Evolutionary conservation across 2,797 vertebrate genomes (phyloP).

Genomic region (Acanthis flammea): DNA sequence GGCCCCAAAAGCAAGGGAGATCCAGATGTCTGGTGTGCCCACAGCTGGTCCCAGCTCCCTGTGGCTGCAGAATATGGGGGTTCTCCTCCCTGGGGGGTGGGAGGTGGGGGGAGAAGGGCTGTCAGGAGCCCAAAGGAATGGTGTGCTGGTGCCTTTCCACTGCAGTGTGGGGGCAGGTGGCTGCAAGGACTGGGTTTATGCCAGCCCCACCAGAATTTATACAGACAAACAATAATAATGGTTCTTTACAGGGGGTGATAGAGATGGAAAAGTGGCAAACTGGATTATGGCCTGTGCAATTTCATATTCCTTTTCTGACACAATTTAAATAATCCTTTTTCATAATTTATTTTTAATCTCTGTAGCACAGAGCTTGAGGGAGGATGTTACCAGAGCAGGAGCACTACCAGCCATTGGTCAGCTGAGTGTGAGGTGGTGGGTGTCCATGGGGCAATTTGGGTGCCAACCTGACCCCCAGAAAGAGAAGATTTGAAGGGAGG

Average conservation of each 20-base stretch:
- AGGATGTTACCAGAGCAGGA: not conserved
- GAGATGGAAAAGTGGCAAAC: not conserved
- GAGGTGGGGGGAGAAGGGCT: too few species aligned
- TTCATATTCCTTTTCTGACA: not conserved
- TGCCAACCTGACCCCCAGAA: not conserved
- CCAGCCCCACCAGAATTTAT: not conserved
- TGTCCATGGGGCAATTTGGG: not conserved
- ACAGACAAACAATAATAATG: not conserved
- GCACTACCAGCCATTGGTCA: not conserved
- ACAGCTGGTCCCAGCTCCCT: not conserved
- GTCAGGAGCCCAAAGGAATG: not conserved
- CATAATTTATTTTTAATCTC: not conserved
- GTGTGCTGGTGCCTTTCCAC: not conserved
- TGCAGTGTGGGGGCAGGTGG: not conserved
- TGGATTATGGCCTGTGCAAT: not conserved
- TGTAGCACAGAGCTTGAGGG: not conserved
- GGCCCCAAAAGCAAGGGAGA: not conserved
- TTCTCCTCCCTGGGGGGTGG: not conserved
- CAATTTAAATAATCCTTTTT: not conserved
- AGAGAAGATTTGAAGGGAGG: not conserved
- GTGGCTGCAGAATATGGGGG: not conserved
- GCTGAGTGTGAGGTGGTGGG: not conserved
- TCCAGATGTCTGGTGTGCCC: accelerated
- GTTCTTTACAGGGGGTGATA: not conserved
- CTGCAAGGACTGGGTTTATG: not conserved